Evolutionary conservation across 1,140 invertebrate species (phyloP).

Genomic region (Amyelois transitella): DNA sequence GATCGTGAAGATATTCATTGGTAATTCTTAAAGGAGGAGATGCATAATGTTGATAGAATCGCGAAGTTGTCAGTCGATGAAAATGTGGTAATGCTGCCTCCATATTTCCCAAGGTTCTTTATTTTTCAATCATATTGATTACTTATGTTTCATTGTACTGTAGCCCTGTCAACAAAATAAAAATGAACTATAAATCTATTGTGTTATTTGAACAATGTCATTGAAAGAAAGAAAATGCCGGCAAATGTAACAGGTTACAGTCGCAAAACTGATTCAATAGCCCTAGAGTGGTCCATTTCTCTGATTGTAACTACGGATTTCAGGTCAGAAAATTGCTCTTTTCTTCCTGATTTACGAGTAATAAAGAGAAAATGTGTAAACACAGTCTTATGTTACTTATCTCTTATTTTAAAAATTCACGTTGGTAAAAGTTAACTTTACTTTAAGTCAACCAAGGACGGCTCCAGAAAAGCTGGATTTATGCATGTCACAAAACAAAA

Average conservation of each 20-base stretch:
- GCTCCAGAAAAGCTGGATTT: no score
- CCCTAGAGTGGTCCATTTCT: constrained; percentile 42
- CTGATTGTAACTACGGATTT: constrained; percentile 49
- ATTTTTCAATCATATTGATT: constrained; percentile 9
- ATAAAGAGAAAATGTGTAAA: no score
- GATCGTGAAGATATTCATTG: constrained; percentile 57
- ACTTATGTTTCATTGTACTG: background rate
- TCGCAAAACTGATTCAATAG: constrained; percentile 25
- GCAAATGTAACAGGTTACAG: background rate
- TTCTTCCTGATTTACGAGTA: constrained; percentile 10
- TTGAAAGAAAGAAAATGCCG: background rate
- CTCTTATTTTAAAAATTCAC: no score
- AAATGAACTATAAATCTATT: background rate
- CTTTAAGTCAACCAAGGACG: no score
- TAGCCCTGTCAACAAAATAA: background rate
- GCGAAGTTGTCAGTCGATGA: constrained; percentile 47
- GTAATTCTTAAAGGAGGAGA: constrained; percentile 48
- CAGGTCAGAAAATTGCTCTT: constrained; percentile 27
- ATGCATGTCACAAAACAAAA: no score
- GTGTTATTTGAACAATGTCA: no score
- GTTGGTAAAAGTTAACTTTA: no score
- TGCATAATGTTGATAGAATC: constrained; percentile 63
- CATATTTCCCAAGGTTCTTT: constrained; percentile 23
- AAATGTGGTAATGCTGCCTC: constrained; percentile 61
- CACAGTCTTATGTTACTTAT: no score